Evolutionary conservation across 2,797 vertebrate genomes (phyloP), one percentile per base, ranked within the genome.

Genomic region (Poecile montanus): DNA sequence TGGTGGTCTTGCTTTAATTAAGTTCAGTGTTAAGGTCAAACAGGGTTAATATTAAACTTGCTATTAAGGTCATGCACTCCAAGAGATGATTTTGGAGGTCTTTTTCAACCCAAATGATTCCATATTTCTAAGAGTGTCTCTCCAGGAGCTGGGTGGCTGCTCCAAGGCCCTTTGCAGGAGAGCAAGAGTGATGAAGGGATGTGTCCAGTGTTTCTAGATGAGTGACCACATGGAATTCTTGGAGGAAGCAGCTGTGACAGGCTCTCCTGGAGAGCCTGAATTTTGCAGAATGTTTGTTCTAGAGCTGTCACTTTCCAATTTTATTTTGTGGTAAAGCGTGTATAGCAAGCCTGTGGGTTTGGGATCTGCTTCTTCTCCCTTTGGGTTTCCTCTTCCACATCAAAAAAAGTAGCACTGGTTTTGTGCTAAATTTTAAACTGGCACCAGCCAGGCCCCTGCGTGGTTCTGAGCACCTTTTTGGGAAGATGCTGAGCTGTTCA

Each of bases 151-250:
- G 14, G 30, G 61, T 12, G 60, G 19, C 20, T 32, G 36, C 25
- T 78, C 23, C 42, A 51, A 18, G 50, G 27, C 9, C 8, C 22
- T 45, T 8, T 34, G 42, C 11, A 32, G 78, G 36, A 87, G n/a
- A 5, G 6, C 6, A 36, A 36, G n/a, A 14, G 30, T 0, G 32
- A 8, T 8, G 12, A 18, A 26, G 27, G 25, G 27, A 1, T 11
- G 27, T 5, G 0, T 3, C 17, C 10, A 1, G 7, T 21, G 32
- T 16, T 18, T 23, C 10, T 40, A 57, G 29, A 6, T 56, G 29
- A 42, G 9, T 4, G 12, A 2, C 42, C 4, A 4, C 1, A 1
- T 4, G 6, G 25, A 44, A 2, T 30, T 29, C 22, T 60, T 8
- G 10, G 27, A 27, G 18, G 17, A 32, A 25, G 53, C 10, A n/a